Conservation (phyloP, 2,797 vertebrate genomes). For the Mus spretus region DNA sequence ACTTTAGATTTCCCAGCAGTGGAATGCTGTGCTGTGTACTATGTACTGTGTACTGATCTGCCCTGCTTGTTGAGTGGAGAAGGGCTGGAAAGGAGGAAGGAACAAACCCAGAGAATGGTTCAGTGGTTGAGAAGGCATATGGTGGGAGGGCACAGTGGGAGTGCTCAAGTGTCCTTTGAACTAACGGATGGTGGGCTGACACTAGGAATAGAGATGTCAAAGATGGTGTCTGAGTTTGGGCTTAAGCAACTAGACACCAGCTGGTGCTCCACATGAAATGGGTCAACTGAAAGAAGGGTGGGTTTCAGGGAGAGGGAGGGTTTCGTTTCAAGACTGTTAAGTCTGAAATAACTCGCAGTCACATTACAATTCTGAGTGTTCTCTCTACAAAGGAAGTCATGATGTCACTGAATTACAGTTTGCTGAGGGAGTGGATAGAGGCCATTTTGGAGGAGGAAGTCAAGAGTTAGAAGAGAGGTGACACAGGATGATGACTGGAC, state of each 20-base stretch:
- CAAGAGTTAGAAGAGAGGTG: background rate
- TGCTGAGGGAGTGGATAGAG: background rate
- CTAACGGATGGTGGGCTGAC: background rate
- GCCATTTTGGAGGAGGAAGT: background rate
- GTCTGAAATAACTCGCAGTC: background rate
- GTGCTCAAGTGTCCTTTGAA: background rate
- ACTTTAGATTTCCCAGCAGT: background rate
- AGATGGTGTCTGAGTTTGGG: background rate
- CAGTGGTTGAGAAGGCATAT: background rate
- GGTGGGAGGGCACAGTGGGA: fast-evolving
- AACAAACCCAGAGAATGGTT: background rate
- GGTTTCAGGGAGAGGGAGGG: background rate
- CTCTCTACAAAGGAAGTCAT: slow-evolving; percentile 37
- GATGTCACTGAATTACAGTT: background rate
- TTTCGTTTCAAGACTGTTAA: background rate
- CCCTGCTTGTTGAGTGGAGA: background rate
- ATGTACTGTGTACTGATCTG: background rate
- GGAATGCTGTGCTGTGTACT: fast-evolving
- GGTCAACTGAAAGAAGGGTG: background rate
- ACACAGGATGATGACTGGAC: background rate
- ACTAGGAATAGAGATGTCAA: background rate
- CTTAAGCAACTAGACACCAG: background rate
- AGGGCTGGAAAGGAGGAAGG: background rate
- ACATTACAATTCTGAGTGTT: background rate
- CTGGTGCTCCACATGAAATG: background rate